A percentile compares a stretch with the other conserved stretches of the same genome.
phyloP scores from a whole-genome alignment of 2,888 invertebrate genomes.

The Allophyes oxyacanthae region DNA sequence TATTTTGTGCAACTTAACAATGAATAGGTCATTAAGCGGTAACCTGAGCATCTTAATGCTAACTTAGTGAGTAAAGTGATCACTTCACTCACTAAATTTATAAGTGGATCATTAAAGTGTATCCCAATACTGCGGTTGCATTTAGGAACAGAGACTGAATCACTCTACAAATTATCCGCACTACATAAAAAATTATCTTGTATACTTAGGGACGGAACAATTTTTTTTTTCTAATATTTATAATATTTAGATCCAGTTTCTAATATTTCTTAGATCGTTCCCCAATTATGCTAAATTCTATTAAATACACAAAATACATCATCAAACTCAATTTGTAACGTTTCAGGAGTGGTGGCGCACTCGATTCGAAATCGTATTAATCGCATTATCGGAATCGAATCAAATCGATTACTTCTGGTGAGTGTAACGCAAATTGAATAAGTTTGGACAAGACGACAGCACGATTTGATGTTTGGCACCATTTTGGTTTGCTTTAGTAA shows the following conservation, averaged over 20 bases:
- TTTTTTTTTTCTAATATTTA: too few relatives aligned
- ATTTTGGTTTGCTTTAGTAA: conserved; percentile 20
- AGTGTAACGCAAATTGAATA: conserved; percentile 63
- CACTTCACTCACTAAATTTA: too few relatives aligned
- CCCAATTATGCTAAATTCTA: too few relatives aligned
- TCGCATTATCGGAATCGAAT: conserved; percentile 52
- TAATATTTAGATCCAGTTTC: too few relatives aligned
- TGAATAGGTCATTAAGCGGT: conserved; percentile 21
- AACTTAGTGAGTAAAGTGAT: conserved; percentile 14
- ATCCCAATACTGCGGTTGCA: too few relatives aligned
- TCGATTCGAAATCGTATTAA: conserved; percentile 51
- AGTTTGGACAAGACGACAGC: conserved; percentile 58
- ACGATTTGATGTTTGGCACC: conserved; percentile 43
- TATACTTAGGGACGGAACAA: conserved; percentile 1
- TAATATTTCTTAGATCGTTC: too few relatives aligned
- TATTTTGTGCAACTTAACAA: conserved; percentile 21
- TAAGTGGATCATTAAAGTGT: too few relatives aligned
- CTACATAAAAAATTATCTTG: neutral
- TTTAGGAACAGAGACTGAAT: too few relatives aligned
- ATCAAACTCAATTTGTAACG: conserved; percentile 46
- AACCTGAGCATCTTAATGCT: conserved; percentile 12
- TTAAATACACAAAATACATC: neutral
- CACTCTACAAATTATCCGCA: too few relatives aligned
- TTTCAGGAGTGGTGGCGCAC: conserved; percentile 34
- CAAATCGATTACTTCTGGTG: conserved; percentile 55